phyloP scores from a whole-genome alignment of 2,113 vertebrate species.

The Cochlearius cochlearius region DNA sequence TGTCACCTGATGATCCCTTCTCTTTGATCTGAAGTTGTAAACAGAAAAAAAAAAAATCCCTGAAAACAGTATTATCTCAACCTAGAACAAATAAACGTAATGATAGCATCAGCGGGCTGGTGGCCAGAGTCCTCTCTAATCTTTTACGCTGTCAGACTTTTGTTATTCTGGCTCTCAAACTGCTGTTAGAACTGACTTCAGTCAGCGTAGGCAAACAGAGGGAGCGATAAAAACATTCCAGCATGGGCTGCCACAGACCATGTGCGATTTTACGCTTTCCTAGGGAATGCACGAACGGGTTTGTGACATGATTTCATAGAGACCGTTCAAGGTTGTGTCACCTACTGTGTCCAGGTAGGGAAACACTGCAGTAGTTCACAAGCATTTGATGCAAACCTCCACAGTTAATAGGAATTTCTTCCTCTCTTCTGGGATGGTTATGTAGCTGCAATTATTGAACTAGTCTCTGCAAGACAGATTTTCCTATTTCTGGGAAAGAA shows the following conservation, averaged over 20 bases:
- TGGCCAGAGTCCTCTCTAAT: slow-evolving; percentile 78
- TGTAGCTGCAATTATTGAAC: neutral
- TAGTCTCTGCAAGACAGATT: neutral
- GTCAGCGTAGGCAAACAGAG: slow-evolving; percentile 73
- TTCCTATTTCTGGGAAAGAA: neutral
- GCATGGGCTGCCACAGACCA: neutral
- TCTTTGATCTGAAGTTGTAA: slow-evolving; percentile 82
- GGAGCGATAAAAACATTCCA: slow-evolving; percentile 35
- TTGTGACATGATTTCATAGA: neutral
- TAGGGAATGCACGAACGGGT: neutral
- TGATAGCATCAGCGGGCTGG: slow-evolving; percentile 79
- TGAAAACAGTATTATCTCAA: slow-evolving; percentile 73
- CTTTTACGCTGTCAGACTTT: slow-evolving; percentile 59
- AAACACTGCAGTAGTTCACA: rapidly evolving
- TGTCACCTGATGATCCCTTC: slow-evolving; percentile 71
- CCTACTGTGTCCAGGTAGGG: rapidly evolving
- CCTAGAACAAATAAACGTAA: slow-evolving; percentile 73
- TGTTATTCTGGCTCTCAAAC: slow-evolving; percentile 65
- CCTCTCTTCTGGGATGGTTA: neutral
- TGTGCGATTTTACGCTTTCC: rapidly evolving
- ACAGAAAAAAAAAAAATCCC: slow-evolving; percentile 59
- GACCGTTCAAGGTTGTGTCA: neutral
- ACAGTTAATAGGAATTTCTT: neutral
- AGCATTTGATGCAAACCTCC: neutral
- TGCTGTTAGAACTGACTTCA: slow-evolving; percentile 64